Conservation (phyloP, 2,113 vertebrate species). For the Paracanthobrama guichenoti region DNA sequence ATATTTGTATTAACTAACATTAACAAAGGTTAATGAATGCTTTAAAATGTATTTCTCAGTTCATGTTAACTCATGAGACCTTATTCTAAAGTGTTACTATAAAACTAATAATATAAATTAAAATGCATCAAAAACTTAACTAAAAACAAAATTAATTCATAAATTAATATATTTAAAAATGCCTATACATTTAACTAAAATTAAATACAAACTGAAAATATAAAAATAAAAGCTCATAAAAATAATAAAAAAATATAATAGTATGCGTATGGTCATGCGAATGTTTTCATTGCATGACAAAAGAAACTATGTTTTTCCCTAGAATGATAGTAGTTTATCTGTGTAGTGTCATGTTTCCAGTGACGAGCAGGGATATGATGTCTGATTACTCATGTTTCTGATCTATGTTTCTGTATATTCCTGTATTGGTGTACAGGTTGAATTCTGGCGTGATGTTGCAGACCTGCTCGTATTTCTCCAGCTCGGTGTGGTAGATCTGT, state of each 20-base stretch:
- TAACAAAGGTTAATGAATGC: no score
- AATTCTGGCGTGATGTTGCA: not conserved
- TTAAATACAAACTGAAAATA: not conserved
- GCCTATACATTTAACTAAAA: not conserved
- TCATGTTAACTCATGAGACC: no score
- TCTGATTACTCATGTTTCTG: not conserved
- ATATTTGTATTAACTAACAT: no score
- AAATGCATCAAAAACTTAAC: no score
- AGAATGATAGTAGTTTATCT: not conserved
- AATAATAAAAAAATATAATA: not conserved
- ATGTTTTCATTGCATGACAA: not conserved
- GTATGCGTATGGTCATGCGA: not conserved
- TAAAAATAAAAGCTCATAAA: not conserved
- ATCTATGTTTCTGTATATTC: not conserved
- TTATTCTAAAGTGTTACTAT: no score
- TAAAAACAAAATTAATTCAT: no score
- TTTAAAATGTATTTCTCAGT: no score
- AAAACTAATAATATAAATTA: no score
- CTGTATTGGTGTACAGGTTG: not conserved
- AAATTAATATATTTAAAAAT: no score
- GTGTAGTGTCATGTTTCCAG: not conserved
- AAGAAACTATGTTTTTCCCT: not conserved
- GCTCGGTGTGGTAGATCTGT: constrained; percentile 92
- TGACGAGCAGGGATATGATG: not conserved
- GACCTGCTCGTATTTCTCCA: constrained; percentile 94